phyloP scores from a whole-genome alignment of 2,797 vertebrate genomes.

The Myripristis murdjan region DNA sequence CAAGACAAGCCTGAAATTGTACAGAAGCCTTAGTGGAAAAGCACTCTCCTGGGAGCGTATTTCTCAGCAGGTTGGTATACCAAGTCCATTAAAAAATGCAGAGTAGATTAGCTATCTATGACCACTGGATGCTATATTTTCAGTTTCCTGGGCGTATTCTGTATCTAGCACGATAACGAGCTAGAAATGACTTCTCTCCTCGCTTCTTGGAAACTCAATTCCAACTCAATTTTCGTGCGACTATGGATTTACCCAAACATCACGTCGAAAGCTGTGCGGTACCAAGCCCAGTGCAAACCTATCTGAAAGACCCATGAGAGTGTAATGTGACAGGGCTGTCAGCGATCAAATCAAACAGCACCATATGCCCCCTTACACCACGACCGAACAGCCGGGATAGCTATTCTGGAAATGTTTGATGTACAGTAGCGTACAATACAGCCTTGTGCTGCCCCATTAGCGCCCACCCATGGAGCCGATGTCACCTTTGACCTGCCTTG shows the following conservation, averaged over 20 bases:
- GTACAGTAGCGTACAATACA: conserved; percentile 40
- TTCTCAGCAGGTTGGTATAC: background rate
- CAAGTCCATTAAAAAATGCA: background rate
- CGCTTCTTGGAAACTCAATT: background rate
- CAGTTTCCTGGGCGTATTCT: background rate
- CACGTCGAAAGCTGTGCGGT: background rate
- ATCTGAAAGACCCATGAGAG: background rate
- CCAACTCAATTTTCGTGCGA: no score
- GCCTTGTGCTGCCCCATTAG: conserved; percentile 49
- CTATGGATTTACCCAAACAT: no score
- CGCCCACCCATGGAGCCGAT: conserved; percentile 72
- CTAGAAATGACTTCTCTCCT: background rate
- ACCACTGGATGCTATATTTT: background rate
- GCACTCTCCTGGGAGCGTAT: no score
- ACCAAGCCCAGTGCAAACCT: background rate
- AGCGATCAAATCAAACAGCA: conserved; percentile 38
- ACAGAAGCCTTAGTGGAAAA: no score
- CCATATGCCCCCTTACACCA: background rate
- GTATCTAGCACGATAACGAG: no score
- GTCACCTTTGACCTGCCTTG: conserved; percentile 68
- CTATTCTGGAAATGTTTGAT: conserved; percentile 31
- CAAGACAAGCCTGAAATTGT: no score
- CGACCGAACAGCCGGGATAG: background rate
- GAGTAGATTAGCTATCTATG: no score
- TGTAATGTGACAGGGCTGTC: conserved; percentile 17